A percentile compares a stretch with the other conserved stretches of the same genome.
phyloP scores from a whole-genome alignment of 2,888 invertebrate species.

The Leptinotarsa juncta region DNA sequence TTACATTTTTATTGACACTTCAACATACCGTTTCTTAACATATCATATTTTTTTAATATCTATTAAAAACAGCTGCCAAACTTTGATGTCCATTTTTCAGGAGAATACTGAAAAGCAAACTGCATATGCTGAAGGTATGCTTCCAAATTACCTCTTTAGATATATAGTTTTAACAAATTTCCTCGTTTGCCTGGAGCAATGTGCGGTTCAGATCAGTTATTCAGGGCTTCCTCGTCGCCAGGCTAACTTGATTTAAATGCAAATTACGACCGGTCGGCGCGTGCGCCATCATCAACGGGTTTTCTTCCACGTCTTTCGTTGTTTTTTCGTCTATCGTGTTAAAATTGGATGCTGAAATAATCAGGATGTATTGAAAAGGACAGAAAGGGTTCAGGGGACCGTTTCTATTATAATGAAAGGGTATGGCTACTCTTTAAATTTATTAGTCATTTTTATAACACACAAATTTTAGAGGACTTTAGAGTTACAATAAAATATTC shows the following conservation, averaged over 20 bases:
- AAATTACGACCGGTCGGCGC: constrained; percentile 55
- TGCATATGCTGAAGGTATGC: too few species aligned
- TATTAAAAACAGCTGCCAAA: too few species aligned
- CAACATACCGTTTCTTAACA: too few species aligned
- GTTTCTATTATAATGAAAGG: neutral
- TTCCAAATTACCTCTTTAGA: too few species aligned
- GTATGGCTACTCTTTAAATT: neutral
- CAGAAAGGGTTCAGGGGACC: neutral
- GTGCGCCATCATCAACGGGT: constrained; percentile 48
- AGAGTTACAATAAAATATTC: too few species aligned
- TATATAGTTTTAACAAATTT: neutral
- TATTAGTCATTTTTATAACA: neutral
- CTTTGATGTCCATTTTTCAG: too few species aligned
- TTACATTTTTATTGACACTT: too few species aligned
- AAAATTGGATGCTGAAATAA: constrained; percentile 1
- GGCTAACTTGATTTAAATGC: constrained; percentile 58
- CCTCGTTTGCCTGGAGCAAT: neutral
- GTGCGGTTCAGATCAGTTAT: constrained; percentile 34
- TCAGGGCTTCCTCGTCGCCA: constrained; percentile 38
- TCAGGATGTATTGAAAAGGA: neutral
- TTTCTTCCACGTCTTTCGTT: constrained; percentile 1
- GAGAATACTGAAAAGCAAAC: too few species aligned
- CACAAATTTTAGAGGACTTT: neutral
- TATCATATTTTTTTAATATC: too few species aligned
- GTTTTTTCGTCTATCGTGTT: neutral